Conservation (phyloP, 2,888 invertebrate species). For the Phasia obesa region DNA sequence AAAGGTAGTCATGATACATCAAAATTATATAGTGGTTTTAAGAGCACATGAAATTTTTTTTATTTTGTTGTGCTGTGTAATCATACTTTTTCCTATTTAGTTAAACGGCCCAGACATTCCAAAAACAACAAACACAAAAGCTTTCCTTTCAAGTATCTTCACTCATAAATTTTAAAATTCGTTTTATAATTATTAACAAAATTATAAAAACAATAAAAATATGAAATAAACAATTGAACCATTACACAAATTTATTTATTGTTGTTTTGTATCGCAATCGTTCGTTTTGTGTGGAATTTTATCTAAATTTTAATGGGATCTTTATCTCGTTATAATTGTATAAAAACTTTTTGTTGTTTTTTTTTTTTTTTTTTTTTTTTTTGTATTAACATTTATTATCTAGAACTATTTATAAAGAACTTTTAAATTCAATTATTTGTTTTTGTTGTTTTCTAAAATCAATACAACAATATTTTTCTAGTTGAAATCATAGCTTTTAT, state of each 20-base stretch:
- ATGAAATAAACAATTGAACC: background rate
- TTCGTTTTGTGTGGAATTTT: constrained; percentile 61
- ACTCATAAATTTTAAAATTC: constrained; percentile 26
- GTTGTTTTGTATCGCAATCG: background rate
- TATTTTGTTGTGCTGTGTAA: too few species aligned
- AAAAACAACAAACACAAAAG: constrained; percentile 29
- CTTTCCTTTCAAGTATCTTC: constrained; percentile 36
- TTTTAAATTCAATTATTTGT: too few species aligned
- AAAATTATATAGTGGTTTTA: too few species aligned
- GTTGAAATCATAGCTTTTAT: too few species aligned
- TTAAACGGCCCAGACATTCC: constrained; percentile 35
- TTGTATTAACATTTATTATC: background rate
- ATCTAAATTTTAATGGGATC: constrained; percentile 65
- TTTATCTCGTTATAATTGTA: constrained; percentile 53
- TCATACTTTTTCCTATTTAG: background rate
- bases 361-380: background rate
- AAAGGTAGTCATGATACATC: too few species aligned
- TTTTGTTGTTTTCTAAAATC: too few species aligned
- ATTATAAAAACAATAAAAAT: constrained; percentile 28
- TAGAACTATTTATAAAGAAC: background rate
- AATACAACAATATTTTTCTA: too few species aligned
- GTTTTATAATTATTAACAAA: constrained; percentile 10
- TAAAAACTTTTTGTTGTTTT: constrained; percentile 7
- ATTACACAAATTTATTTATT: background rate
- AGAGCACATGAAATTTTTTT: too few species aligned